Evolutionary conservation across 2,888 invertebrate genomes (phyloP), one percentile per base, ranked within the genome.

Genomic region (Gymnocheta viridis): DNA sequence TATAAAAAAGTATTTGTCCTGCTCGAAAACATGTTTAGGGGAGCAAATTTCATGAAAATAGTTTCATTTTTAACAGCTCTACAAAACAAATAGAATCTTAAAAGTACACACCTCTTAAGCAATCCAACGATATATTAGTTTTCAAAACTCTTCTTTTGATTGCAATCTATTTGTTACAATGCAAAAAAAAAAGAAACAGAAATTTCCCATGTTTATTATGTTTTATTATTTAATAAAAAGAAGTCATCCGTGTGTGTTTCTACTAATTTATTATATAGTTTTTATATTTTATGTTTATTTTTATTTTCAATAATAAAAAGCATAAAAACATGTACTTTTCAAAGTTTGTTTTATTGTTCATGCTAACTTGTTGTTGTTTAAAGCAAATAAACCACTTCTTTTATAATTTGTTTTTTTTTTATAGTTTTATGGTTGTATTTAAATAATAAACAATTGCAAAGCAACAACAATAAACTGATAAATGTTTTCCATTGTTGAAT

Each of bases 351-450:
- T 60, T 62, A 41, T 73, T 51, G 38, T 74, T 49, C 38, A 51
- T 19, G 29, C 4, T 49, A 49, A 38, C 7, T 74, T 62, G 49
- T 29, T 62, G 49, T 29, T 51, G 38, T 38, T 62, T 10, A 41
- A 74, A 74, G 32, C 29, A 54, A 64, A 74, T 64, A 74, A 60
- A 74, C 51, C 24, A 17, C 38, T 41, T 29, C 51, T 41, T 41
- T 51, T 38, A 19, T 69, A 54, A 24, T 47, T 49, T 17, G n/a
- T 41, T 22, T n/a, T 58, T 47, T 74, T 35, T 58, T 62, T 44
- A 41, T 66, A 24, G 54, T 66, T 76, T 76, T 64, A 51, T 64
- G 24, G 62, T n/a, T 54, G 38, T 29, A 54, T 74, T 74, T 76
- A 66, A 76, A 76, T 76, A 76, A 66, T 32, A 76, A 44, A 54